Evolutionary conservation across 2,113 vertebrate species (phyloP), one percentile per base, ranked within the genome.

Genomic region (Podarcis cretensis): DNA sequence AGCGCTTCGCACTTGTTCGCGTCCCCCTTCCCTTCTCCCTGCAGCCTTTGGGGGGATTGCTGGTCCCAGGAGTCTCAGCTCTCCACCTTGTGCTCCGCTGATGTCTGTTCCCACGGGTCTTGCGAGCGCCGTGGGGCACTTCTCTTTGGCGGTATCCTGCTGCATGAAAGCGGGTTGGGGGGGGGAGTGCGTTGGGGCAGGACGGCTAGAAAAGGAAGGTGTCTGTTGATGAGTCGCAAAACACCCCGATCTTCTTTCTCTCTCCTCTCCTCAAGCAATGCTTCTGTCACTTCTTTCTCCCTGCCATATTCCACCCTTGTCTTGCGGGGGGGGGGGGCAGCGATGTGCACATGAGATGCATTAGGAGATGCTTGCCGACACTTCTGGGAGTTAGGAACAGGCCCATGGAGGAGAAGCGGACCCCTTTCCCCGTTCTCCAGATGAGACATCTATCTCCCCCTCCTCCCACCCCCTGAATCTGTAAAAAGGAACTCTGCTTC

Each of bases 381-480:
- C 79, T 37, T 69, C 21, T 73, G 93, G 76, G 89, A 89, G 79
- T 84, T 0, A 0, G 35, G 6, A 30, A 40, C 32, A 54, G 63
- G 87, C 86, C 81, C 91, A 85, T 91, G 86, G 89, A 90, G 43
- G 23, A 86, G 69, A 57, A 57, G 81, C 85, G 25, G 71, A 73
- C 32, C 40, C 16, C 80, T 0, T 0, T 66, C 40, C 43, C 43
- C 69, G 10, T 78, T 0, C 0, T 32, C 21, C 0, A 68, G 80
- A 93, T 89, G 40, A 86, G 40, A 54, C 2, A 54, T 54, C 48
- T 12, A 2, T 54, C 48, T 54, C 48, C 48, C 10, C 1, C 48
- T 54, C 48, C 48, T 54, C 48, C 48, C 48, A 54, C 83, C 35
- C 59, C 91, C 92, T 95, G 93, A 92, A 90, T 89, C 90, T 13